phyloP scores from a whole-genome alignment of 2,888 invertebrate species.

The Erynnis tages region DNA sequence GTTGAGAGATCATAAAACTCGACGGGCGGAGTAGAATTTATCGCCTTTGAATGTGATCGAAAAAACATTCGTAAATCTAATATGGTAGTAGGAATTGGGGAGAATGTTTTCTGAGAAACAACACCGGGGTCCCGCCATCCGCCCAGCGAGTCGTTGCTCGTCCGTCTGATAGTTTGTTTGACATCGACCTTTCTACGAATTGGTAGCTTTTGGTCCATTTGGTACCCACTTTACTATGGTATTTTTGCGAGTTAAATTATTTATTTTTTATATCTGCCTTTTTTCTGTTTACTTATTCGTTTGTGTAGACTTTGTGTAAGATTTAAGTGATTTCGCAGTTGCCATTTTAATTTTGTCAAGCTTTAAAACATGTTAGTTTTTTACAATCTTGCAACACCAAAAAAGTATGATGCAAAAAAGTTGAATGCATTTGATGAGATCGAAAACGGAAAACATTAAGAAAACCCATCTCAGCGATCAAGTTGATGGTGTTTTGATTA shows the following conservation, averaged over 20 bases:
- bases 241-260: neutral
- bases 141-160: constrained; percentile 31
- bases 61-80: constrained; percentile 47
- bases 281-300: too few relatives aligned
- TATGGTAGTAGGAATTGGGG: constrained; percentile 65
- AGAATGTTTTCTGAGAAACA: constrained; percentile 67
- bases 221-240: neutral
- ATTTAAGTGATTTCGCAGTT: too few relatives aligned
- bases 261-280: neutral
- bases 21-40: constrained; percentile 36
- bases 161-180: constrained; percentile 29
- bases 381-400: too few relatives aligned
- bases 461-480: too few relatives aligned
- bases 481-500: constrained; percentile 61
- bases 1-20: constrained; percentile 47
- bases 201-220: constrained; percentile 1
- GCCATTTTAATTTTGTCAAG: too few relatives aligned
- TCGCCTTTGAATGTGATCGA: constrained; percentile 43
- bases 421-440: neutral
- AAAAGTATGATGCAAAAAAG: neutral
- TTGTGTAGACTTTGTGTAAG: too few relatives aligned
- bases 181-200: constrained; percentile 36
- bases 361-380: too few relatives aligned
- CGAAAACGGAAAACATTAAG: too few relatives aligned
- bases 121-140: constrained; percentile 44